Evolutionary conservation across 1,140 invertebrate genomes (phyloP).

Genomic region (Drosophila nigrodunni): DNA sequence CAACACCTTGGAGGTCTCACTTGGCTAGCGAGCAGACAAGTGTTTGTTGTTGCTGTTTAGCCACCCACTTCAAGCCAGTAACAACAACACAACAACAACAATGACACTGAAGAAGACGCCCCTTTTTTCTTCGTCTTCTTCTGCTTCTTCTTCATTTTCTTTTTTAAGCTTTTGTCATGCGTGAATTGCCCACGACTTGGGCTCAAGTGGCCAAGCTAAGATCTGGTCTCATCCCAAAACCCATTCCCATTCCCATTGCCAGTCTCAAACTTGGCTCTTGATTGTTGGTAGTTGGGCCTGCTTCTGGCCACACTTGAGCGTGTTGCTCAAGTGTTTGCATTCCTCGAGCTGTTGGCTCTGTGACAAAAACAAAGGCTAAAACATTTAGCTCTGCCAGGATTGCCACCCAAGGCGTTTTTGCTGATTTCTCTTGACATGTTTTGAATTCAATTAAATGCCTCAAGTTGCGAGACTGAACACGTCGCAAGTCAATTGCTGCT

Average conservation of each 20-base stretch:
- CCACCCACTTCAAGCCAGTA: slow-evolving; percentile 68
- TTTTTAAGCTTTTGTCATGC: slow-evolving; percentile 69
- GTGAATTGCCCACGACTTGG: slow-evolving; percentile 37
- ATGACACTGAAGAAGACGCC: slow-evolving; percentile 58
- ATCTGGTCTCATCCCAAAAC: not conserved
- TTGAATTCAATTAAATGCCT: slow-evolving; percentile 78
- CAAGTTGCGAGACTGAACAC: slow-evolving; percentile 29
- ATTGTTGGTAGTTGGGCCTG: too few relatives aligned
- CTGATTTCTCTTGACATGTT: slow-evolving; percentile 79
- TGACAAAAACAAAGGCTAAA: slow-evolving; percentile 38
- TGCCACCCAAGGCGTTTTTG: slow-evolving; percentile 64
- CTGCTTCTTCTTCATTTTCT: too few relatives aligned
- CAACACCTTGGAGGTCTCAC: slow-evolving; percentile 76
- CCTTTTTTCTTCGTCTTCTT: slow-evolving; percentile 30
- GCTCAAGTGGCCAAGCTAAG: slow-evolving; percentile 50
- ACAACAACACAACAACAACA: slow-evolving; percentile 32
- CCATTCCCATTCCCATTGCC: too few relatives aligned
- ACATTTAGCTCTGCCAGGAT: slow-evolving; percentile 25
- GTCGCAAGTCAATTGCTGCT: slow-evolving; percentile 31
- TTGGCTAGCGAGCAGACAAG: slow-evolving; percentile 49
- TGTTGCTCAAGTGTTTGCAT: slow-evolving; percentile 66
- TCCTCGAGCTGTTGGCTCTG: slow-evolving; percentile 43
- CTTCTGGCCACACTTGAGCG: slow-evolving; percentile 12
- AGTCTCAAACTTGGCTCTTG: too few relatives aligned
- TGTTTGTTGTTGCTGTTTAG: slow-evolving; percentile 68